Evolutionary conservation across 2,888 invertebrate genomes (phyloP).

Genomic region (Cheilosia impressa): DNA sequence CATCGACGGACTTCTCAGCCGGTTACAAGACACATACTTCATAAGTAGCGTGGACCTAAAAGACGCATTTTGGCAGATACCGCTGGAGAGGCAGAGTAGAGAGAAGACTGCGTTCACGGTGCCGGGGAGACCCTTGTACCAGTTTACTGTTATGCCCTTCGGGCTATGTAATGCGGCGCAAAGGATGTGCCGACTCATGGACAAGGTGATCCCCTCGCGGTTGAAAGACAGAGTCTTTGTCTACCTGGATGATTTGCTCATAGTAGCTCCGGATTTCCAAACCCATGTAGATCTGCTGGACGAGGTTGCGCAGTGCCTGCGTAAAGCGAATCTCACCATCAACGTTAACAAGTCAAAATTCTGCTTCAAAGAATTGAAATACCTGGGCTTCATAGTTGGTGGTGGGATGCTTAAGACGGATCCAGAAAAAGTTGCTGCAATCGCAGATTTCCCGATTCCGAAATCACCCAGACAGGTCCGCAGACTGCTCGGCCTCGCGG

Average conservation of each 20-base stretch:
- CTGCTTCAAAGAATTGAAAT: too few species aligned
- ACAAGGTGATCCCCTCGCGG: slow-evolving; percentile 45
- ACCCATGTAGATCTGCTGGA: slow-evolving; percentile 32
- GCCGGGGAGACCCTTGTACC: slow-evolving; percentile 52
- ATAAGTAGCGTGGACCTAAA: neutral
- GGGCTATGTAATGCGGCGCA: slow-evolving; percentile 50
- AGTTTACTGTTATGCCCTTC: slow-evolving; percentile 51
- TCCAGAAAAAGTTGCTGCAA: neutral
- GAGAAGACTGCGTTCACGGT: slow-evolving; percentile 52
- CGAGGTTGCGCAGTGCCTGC: neutral
- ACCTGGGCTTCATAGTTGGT: neutral
- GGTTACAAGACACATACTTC: neutral
- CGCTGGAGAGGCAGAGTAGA: slow-evolving; percentile 2
- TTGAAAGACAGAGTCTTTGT: slow-evolving; percentile 37
- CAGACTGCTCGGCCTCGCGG: too few species aligned
- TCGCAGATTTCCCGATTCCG: neutral
- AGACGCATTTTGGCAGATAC: slow-evolving; percentile 6
- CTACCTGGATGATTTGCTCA: slow-evolving; percentile 46
- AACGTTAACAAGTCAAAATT: too few species aligned
- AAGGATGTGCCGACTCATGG: slow-evolving; percentile 54
- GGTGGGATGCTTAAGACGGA: slow-evolving; percentile 33
- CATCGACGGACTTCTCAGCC: slow-evolving; percentile 13
- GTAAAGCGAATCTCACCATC: too few species aligned
- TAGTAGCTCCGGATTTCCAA: slow-evolving; percentile 44
- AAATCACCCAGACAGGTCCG: neutral